Evolutionary conservation across 2,888 invertebrate species (phyloP).

Genomic region (Pachycephus smyrnensis): DNA sequence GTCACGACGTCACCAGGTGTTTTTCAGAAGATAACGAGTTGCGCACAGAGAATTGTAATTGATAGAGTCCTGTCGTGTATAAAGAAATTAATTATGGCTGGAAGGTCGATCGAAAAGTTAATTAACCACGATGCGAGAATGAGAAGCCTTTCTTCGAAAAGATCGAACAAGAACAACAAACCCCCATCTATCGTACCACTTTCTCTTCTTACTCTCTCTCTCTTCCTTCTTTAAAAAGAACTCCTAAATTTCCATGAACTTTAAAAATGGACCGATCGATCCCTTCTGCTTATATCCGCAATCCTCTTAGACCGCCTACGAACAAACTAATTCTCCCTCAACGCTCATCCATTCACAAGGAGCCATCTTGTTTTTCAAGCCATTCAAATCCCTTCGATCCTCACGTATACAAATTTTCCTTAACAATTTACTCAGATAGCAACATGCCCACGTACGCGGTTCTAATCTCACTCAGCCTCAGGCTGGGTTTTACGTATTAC

Average conservation of each 20-base stretch:
- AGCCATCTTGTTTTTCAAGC: background rate
- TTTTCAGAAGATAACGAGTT: background rate
- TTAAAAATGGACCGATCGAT: background rate
- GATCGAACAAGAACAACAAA: background rate
- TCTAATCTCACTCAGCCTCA: too few species aligned
- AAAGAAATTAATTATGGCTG: background rate
- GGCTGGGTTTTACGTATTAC: background rate
- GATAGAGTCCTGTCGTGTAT: background rate
- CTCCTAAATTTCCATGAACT: background rate
- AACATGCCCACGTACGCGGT: background rate
- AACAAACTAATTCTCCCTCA: background rate
- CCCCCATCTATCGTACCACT: background rate
- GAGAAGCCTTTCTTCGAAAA: background rate
- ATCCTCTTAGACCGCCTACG: background rate
- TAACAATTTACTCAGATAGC: background rate
- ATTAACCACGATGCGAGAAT: background rate
- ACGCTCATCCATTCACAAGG: background rate
- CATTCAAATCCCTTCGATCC: background rate
- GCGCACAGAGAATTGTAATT: background rate
- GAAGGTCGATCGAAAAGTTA: background rate
- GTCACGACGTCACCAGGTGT: background rate
- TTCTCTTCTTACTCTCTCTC: background rate
- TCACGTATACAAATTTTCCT: background rate
- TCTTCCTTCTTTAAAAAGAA: background rate
- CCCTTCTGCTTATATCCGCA: background rate